A percentile compares a stretch with the other conserved stretches of the same genome.
Conservation (phyloP, 2,888 invertebrate genomes). For the Hetaerina titia region DNA sequence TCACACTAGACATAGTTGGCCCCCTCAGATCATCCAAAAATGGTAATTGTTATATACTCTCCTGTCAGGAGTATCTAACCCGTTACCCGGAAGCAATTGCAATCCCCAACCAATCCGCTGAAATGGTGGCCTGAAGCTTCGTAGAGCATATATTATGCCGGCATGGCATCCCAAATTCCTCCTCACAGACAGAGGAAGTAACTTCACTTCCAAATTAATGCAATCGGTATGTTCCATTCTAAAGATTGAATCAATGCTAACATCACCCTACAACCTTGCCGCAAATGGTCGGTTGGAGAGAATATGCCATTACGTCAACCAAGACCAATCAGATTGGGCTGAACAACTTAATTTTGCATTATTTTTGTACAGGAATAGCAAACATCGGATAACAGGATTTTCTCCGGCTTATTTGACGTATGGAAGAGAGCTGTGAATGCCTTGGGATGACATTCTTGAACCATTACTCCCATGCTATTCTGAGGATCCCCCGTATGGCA, state of each 20-base stretch:
- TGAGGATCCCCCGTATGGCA: neutral
- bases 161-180: too few species aligned
- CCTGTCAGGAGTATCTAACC: constrained; percentile 70
- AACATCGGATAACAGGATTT: neutral
- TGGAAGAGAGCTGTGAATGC: neutral
- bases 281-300: constrained; percentile 27
- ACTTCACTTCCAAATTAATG: too few species aligned
- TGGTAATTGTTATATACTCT: constrained; percentile 71
- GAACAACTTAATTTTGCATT: neutral
- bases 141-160: too few species aligned
- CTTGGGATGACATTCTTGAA: neutral
- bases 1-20: constrained; percentile 45
- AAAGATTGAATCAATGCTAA: constrained; percentile 64
- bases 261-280: neutral
- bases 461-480: neutral
- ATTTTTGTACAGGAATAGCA: neutral
- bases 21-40: neutral
- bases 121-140: too few species aligned
- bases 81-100: too few species aligned
- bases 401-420: neutral
- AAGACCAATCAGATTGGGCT: constrained; percentile 1
- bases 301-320: neutral
- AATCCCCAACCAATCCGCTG: too few species aligned
- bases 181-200: constrained; percentile 71
- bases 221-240: constrained; percentile 66